Conservation (phyloP, 2,113 vertebrate species). For the Pseudopipra pipra region DNA sequence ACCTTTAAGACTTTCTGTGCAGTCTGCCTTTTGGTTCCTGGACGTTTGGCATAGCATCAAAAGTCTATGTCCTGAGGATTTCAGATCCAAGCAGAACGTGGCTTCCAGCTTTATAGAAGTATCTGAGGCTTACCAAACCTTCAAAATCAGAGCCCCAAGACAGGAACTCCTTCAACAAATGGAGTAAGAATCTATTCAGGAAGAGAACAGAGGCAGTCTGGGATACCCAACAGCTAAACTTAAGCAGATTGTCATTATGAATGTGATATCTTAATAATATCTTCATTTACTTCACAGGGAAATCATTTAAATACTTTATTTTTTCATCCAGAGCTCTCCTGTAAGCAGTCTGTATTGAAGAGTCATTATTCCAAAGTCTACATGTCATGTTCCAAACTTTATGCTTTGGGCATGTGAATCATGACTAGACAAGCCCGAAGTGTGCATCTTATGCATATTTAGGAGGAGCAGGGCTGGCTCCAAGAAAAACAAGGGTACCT, state of each 20-base stretch:
- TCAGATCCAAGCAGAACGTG: neutral
- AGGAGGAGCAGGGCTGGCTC: neutral
- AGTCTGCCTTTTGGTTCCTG: neutral
- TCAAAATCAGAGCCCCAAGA: neutral
- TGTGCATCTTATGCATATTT: neutral
- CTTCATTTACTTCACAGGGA: neutral
- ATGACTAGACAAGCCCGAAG: neutral
- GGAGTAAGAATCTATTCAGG: neutral
- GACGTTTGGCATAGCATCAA: neutral
- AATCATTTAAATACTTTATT: neutral
- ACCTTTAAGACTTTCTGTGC: neutral
- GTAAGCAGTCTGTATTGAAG: neutral
- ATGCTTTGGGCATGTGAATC: neutral
- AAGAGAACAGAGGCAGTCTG: neutral
- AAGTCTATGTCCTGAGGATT: neutral
- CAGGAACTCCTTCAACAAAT: neutral
- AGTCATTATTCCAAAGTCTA: neutral
- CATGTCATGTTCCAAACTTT: neutral
- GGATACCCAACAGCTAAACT: neutral
- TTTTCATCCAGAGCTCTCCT: neutral
- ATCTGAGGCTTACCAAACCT: neutral
- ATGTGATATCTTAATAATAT: neutral
- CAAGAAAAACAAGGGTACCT: neutral
- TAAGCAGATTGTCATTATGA: neutral
- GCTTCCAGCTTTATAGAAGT: neutral